Evolutionary conservation across 2,797 vertebrate species (phyloP).

Genomic region (Zalophus californianus): DNA sequence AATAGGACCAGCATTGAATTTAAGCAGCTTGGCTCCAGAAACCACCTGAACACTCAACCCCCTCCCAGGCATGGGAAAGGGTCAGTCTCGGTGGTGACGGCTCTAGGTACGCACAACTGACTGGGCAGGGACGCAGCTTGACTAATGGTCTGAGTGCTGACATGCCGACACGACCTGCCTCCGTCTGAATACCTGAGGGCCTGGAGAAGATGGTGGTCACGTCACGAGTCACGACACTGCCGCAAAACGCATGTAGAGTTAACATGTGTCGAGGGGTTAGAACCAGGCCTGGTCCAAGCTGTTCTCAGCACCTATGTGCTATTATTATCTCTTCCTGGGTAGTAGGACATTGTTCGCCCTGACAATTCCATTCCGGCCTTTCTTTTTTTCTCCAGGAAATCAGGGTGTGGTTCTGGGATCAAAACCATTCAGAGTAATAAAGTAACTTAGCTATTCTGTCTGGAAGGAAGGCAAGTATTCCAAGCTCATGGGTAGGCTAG

Average conservation of each 20-base stretch:
- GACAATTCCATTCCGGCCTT: conserved; percentile 47
- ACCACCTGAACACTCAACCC: background rate
- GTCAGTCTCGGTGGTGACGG: background rate
- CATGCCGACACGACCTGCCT: background rate
- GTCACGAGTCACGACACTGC: background rate
- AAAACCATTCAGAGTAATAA: conserved; percentile 38
- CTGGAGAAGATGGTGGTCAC: background rate
- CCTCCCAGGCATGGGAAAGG: background rate
- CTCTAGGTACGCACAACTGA: background rate
- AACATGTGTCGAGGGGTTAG: background rate
- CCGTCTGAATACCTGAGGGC: background rate
- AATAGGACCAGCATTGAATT: background rate
- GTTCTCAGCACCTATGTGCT: conserved; percentile 42
- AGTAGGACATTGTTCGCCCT: conserved; percentile 36
- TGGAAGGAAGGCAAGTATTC: conserved; percentile 3
- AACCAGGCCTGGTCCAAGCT: background rate
- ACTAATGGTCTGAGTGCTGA: background rate
- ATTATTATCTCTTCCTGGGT: conserved; percentile 57
- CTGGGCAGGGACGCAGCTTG: background rate
- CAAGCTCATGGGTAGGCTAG: background rate
- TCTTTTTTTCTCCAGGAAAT: conserved; percentile 66
- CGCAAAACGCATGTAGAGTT: background rate
- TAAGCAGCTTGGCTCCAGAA: background rate
- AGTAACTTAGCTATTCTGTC: conserved; percentile 43
- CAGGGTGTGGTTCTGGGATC: conserved; percentile 58